These are phyloP conservation scores for Leptopilina clavipes DNA, from an alignment of 1,140 invertebrate genomes.

Conservation along the genomic window DNA sequence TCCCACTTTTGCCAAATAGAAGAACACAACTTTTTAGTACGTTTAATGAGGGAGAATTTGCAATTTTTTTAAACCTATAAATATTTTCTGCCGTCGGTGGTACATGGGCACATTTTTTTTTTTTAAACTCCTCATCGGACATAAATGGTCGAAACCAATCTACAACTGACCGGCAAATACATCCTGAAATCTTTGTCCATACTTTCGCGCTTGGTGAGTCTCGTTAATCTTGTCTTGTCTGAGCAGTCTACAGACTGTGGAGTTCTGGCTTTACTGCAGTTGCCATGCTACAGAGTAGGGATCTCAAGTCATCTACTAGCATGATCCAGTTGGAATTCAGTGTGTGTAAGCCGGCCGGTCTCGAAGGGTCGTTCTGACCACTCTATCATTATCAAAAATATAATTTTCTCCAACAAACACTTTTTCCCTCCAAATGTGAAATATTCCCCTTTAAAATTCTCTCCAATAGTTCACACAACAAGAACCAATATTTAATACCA, in stretches of 20 bases:
- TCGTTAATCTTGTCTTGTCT: conserved; percentile 17
- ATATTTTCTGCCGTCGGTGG: neutral
- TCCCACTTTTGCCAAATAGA: too few relatives aligned
- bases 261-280: conserved; percentile 41
- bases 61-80: neutral
- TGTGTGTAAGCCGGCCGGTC: conserved; percentile 59
- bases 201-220: neutral
- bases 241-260: neutral
- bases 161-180: neutral
- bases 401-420: neutral
- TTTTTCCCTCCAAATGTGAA: neutral
- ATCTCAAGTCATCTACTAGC: conserved; percentile 52
- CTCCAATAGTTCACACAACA: too few relatives aligned
- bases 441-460: neutral
- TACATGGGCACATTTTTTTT: neutral
- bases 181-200: conserved; percentile 10
- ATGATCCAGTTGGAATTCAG: conserved; percentile 60
- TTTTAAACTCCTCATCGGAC: neutral
- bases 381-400: neutral
- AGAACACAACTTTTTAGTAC: too few relatives aligned
- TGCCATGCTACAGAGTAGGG: conserved; percentile 63
- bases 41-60: too few relatives aligned
- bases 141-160: neutral
- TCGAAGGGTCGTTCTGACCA: conserved; percentile 51
- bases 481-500: too few relatives aligned